These are phyloP conservation scores for Torymus auratus DNA, from an alignment of 2,888 invertebrate species.

Conservation along the genomic window DNA sequence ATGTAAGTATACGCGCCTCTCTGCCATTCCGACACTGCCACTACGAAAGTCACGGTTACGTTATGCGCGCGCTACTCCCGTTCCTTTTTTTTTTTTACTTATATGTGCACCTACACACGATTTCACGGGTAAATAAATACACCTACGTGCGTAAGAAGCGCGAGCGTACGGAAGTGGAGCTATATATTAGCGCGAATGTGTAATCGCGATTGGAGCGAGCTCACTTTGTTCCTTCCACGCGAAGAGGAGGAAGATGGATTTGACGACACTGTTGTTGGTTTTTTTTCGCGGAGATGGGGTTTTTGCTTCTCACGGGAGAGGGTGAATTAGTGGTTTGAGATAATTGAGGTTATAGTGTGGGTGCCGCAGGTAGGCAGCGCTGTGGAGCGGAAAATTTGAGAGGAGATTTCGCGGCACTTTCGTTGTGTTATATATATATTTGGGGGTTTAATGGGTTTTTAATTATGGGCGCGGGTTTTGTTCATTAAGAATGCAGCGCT, in stretches of 20 bases:
- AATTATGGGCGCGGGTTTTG: too few species aligned
- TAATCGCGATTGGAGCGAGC: constrained; percentile 6
- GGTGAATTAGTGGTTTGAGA: too few species aligned
- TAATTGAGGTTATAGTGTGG: too few species aligned
- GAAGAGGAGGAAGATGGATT: background rate
- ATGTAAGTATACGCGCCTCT: constrained; percentile 26
- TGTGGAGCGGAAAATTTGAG: too few species aligned
- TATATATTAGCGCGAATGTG: background rate
- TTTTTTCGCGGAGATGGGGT: too few species aligned
- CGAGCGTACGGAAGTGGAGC: background rate
- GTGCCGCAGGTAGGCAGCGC: too few species aligned
- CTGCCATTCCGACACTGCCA: constrained; percentile 62
- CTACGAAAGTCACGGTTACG: constrained; percentile 72
- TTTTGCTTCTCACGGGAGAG: too few species aligned
- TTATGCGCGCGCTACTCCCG: constrained; percentile 60
- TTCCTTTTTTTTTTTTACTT: background rate
- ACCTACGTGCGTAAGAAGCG: background rate
- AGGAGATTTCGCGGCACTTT: too few species aligned
- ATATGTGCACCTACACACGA: background rate
- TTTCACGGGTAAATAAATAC: constrained; percentile 14
- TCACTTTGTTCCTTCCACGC: background rate
- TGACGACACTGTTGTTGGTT: too few species aligned
- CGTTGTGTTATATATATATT: too few species aligned
- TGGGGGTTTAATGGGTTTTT: too few species aligned
- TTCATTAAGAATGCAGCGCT: too few species aligned